phyloP scores from a whole-genome alignment of 2,888 invertebrate genomes.

The Plusia festucae region DNA sequence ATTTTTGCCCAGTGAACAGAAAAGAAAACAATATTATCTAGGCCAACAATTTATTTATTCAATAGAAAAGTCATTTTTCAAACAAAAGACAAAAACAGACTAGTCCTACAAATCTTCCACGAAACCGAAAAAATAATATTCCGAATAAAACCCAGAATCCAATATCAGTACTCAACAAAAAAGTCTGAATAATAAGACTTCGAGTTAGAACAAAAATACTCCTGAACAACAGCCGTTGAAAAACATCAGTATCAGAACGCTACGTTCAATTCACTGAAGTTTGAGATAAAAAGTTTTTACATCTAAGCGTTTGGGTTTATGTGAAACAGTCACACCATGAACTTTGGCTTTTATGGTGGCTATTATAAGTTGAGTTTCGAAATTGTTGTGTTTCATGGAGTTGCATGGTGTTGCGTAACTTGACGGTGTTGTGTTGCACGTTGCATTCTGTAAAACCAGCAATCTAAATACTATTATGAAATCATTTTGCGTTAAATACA shows the following conservation, averaged over 20 bases:
- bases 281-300: slow-evolving; percentile 56
- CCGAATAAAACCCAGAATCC: background rate
- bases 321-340: slow-evolving; percentile 34
- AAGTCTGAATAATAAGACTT: slow-evolving; percentile 12
- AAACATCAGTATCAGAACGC: slow-evolving; percentile 42
- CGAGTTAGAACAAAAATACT: slow-evolving; percentile 48
- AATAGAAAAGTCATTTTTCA: background rate
- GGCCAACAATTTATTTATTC: background rate
- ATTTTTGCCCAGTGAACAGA: too few species aligned
- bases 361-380: background rate
- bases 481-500: background rate
- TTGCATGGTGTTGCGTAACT: background rate
- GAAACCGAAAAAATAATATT: slow-evolving; percentile 5
- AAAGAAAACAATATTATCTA: background rate
- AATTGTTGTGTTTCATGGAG: background rate
- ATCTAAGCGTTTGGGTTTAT: slow-evolving; percentile 42
- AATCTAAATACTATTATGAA: too few species aligned
- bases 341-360: slow-evolving; percentile 12
- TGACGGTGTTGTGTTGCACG: background rate
- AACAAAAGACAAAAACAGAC: background rate
- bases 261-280: slow-evolving; percentile 43
- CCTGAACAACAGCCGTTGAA: slow-evolving; percentile 41
- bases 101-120: background rate
- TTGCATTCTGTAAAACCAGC: too few species aligned
- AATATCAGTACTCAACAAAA: slow-evolving; percentile 6